phyloP scores from a whole-genome alignment of 2,797 vertebrate species.

The Phyllotis vaccarum region DNA sequence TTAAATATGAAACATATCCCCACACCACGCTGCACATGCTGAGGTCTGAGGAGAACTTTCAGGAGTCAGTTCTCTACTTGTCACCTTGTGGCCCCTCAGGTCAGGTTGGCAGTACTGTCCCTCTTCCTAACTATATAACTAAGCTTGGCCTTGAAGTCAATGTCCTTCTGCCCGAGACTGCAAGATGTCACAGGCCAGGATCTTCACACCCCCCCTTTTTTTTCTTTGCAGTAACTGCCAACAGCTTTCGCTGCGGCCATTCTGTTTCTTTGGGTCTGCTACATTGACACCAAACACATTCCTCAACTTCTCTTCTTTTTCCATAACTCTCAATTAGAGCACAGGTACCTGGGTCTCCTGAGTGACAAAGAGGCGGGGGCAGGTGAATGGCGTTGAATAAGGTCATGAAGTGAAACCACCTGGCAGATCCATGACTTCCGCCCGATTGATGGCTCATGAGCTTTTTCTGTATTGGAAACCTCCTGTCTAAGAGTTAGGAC shows the following conservation, averaged over 20 bases:
- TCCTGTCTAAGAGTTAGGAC: not conserved
- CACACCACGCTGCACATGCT: too few relatives aligned
- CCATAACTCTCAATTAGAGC: not conserved
- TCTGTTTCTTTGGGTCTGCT: not conserved
- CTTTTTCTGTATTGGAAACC: not conserved
- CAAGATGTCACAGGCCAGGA: not conserved
- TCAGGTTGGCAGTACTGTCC: not conserved
- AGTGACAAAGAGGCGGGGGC: not conserved
- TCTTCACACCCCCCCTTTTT: accelerated
- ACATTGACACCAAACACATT: not conserved
- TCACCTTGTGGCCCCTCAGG: not conserved
- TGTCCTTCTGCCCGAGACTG: not conserved
- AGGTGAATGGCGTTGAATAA: not conserved
- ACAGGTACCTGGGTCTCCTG: not conserved
- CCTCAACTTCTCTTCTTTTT: not conserved
- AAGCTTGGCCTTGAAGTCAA: not conserved
- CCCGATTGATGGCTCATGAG: too few relatives aligned
- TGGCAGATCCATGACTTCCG: not conserved
- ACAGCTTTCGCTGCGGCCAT: not conserved
- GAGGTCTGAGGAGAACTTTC: not conserved
- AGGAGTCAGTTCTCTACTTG: not conserved
- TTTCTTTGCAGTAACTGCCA: not conserved
- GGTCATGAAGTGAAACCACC: not conserved
- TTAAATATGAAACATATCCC: too few relatives aligned
- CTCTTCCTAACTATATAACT: too few relatives aligned